phyloP scores from a whole-genome alignment of 2,113 vertebrate species.

The Bostrychus sinensis region DNA sequence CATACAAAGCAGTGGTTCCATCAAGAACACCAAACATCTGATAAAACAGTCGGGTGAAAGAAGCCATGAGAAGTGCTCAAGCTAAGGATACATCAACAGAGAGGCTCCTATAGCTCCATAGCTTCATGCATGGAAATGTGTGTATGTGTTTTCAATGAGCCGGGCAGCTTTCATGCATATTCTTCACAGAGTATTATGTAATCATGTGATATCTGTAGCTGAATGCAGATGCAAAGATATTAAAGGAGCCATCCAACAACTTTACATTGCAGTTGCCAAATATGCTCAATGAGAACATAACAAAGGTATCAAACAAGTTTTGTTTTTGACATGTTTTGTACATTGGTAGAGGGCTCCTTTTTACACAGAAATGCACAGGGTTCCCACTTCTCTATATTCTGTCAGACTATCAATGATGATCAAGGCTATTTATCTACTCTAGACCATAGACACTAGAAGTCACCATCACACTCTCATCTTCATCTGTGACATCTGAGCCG shows the following conservation, averaged over 20 bases:
- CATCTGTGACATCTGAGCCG: no score
- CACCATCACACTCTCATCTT: no score
- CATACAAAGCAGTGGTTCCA: constrained; percentile 17
- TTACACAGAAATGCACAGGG: neutral
- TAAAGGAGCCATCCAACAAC: constrained; percentile 6
- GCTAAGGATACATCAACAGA: constrained; percentile 19
- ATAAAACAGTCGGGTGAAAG: constrained; percentile 18
- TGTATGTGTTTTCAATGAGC: neutral
- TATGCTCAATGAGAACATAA: neutral
- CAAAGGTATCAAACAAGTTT: neutral
- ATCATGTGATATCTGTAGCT: neutral
- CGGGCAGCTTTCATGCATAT: neutral
- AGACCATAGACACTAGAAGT: no score
- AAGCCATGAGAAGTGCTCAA: constrained; percentile 15
- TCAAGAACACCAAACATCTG: constrained; percentile 11
- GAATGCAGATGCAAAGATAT: neutral
- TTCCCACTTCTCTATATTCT: neutral
- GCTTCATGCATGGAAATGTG: neutral
- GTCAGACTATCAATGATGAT: neutral
- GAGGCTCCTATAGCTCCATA: neutral
- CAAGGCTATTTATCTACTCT: neutral
- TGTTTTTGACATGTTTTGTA: no score
- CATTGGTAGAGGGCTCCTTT: constrained; percentile 16
- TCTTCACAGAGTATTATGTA: neutral
- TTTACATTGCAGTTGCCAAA: neutral